Evolutionary conservation across 2,113 vertebrate genomes (phyloP).

Genomic region (Apteryx mantelli): DNA sequence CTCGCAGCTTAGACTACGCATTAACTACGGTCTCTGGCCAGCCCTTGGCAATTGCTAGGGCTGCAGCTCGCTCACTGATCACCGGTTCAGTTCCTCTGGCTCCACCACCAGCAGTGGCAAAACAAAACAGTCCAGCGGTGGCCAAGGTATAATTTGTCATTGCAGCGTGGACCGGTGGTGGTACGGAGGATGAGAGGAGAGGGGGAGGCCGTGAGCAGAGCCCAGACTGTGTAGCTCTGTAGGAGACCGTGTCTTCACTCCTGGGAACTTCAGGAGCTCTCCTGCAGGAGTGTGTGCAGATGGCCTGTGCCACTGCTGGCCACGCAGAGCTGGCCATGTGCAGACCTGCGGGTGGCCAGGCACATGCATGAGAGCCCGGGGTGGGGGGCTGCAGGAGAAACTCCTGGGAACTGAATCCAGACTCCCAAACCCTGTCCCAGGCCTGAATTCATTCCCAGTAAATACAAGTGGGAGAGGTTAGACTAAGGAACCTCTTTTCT

Average conservation of each 20-base stretch:
- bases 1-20: background rate
- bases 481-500: background rate
- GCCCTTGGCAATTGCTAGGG: background rate
- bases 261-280: background rate
- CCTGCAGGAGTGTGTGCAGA: fast-evolving
- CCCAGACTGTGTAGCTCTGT: fast-evolving
- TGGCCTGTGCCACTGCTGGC: background rate
- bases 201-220: background rate
- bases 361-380: fast-evolving
- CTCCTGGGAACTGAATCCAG: background rate
- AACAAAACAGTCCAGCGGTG: background rate
- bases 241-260: background rate
- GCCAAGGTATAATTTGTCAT: fast-evolving
- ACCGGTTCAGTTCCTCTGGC: background rate
- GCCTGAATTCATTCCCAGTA: background rate
- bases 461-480: background rate
- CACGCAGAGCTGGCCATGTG: too few species aligned
- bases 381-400: background rate
- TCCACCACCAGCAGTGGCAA: background rate
- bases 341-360: fast-evolving
- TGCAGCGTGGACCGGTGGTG: background rate
- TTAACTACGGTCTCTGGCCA: background rate
- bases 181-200: background rate
- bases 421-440: background rate
- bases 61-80: background rate